Conservation (phyloP, 2,888 invertebrate species). For the Ypsolopha sequella region DNA sequence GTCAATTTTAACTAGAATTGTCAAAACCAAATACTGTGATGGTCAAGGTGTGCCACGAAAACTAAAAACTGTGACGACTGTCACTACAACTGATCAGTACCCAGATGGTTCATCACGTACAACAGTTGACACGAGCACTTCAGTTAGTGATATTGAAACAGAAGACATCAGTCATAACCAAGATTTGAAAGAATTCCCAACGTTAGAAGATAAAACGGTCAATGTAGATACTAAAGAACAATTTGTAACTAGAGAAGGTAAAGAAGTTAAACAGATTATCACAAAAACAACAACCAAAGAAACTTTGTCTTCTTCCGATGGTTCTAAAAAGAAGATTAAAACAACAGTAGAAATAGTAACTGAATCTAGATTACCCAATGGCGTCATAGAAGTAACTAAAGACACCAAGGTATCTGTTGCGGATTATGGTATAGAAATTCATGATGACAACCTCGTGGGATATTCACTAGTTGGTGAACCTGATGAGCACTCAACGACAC, state of each 20-base stretch:
- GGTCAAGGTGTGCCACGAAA: slow-evolving; percentile 24
- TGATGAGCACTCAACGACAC: slow-evolving; percentile 28
- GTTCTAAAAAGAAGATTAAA: slow-evolving; percentile 40
- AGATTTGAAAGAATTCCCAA: slow-evolving; percentile 27
- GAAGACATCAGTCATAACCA: slow-evolving; percentile 19
- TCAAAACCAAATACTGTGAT: slow-evolving; percentile 37
- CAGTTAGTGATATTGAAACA: slow-evolving; percentile 35
- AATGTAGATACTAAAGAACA: slow-evolving; percentile 39
- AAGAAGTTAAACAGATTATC: slow-evolving; percentile 38
- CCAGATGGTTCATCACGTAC: slow-evolving; percentile 45
- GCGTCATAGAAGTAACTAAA: slow-evolving; percentile 48
- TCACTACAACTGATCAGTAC: slow-evolving; percentile 47
- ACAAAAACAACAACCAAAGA: slow-evolving; percentile 55
- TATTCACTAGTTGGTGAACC: slow-evolving; percentile 34
- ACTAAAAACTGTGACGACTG: slow-evolving; percentile 36
- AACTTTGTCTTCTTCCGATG: slow-evolving; percentile 29
- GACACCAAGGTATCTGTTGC: slow-evolving; percentile 51
- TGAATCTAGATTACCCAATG: slow-evolving; percentile 42
- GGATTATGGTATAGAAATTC: slow-evolving; percentile 35
- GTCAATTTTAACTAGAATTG: slow-evolving; percentile 31
- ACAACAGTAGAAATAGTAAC: slow-evolving; percentile 45
- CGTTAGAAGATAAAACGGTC: slow-evolving; percentile 36
- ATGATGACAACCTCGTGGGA: slow-evolving; percentile 42
- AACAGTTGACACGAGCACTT: slow-evolving; percentile 41
- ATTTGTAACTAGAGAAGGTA: slow-evolving; percentile 28